Evolutionary conservation across 1,140 invertebrate species (phyloP).

Genomic region (Venustaconcha ellipsiformis): DNA sequence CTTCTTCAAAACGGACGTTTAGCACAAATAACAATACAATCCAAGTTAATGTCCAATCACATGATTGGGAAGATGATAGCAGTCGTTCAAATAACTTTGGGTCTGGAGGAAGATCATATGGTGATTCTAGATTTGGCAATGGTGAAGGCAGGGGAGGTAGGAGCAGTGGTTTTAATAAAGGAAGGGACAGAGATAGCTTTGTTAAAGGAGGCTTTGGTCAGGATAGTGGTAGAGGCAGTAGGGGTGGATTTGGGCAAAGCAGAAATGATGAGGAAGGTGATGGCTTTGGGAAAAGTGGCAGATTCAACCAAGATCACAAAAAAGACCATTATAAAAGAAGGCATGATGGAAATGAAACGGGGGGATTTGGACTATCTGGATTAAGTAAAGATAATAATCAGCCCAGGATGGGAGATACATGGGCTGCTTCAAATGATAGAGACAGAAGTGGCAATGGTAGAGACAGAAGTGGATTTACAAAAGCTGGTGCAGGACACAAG

Average conservation of each 20-base stretch:
- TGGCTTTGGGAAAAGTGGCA: not conserved
- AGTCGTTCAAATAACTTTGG: constrained; percentile 19
- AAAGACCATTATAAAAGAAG: too few relatives aligned
- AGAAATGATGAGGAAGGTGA: not conserved
- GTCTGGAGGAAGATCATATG: constrained; percentile 7
- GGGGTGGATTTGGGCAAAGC: constrained; percentile 13
- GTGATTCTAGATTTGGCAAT: constrained; percentile 7
- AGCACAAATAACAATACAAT: too few relatives aligned
- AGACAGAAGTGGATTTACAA: too few relatives aligned
- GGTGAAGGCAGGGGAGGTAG: not conserved
- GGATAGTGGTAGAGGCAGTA: constrained; percentile 23
- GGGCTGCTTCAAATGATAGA: too few relatives aligned
- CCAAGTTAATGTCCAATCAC: too few relatives aligned
- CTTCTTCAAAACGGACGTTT: too few relatives aligned
- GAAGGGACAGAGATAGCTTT: constrained; percentile 12
- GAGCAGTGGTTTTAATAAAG: constrained; percentile 4
- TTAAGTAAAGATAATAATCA: constrained; percentile 15
- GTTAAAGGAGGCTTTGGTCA: constrained; percentile 17
- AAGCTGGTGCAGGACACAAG: too few relatives aligned
- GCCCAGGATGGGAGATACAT: too few relatives aligned
- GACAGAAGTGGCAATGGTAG: too few relatives aligned
- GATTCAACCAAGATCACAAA: not conserved
- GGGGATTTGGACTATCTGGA: constrained; percentile 42
- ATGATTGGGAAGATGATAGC: not conserved
- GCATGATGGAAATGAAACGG: not conserved